These are phyloP conservation scores for Cliona cf. orientalis DNA, from an alignment of 37 sponge, comb jelly and placozoan genomes.

Conservation along the genomic window DNA sequence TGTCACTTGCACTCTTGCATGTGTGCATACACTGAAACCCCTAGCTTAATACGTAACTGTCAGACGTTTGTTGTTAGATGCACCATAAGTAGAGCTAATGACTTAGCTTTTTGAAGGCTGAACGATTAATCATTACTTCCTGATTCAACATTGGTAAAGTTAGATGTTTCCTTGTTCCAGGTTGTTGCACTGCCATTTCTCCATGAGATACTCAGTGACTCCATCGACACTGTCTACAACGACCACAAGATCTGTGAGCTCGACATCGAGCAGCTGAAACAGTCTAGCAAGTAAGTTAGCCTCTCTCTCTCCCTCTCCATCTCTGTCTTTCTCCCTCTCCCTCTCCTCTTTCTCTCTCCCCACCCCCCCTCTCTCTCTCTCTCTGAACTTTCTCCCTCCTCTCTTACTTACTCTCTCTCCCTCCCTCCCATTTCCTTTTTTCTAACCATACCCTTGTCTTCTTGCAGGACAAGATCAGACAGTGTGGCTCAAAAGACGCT, in stretches of 20 bases:
- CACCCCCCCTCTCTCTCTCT: background rate
- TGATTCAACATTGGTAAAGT: background rate
- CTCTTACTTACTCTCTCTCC: background rate
- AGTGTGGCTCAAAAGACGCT: slow-evolving; percentile 37
- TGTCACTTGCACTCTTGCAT: background rate
- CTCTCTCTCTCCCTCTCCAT: background rate
- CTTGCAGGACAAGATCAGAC: slow-evolving; percentile 20
- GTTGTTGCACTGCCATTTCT: slow-evolving; percentile 84
- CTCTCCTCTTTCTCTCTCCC: background rate
- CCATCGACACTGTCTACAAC: slow-evolving; percentile 71
- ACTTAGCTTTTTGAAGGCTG: background rate
- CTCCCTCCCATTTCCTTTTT: background rate
- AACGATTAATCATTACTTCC: background rate
- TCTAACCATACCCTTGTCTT: background rate
- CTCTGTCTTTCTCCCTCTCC: background rate
- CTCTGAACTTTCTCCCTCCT: background rate
- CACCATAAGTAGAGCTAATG: no score
- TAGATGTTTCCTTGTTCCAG: slow-evolving; percentile 26
- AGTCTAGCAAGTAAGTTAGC: slow-evolving; percentile 42
- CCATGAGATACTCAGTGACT: slow-evolving; percentile 65
- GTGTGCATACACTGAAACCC: no score
- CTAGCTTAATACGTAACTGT: background rate
- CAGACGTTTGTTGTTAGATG: background rate
- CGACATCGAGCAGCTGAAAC: slow-evolving; percentile 70
- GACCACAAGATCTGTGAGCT: slow-evolving; percentile 83